Evolutionary conservation across 1,140 invertebrate genomes (phyloP).

Genomic region (Coenobita brevimanus): DNA sequence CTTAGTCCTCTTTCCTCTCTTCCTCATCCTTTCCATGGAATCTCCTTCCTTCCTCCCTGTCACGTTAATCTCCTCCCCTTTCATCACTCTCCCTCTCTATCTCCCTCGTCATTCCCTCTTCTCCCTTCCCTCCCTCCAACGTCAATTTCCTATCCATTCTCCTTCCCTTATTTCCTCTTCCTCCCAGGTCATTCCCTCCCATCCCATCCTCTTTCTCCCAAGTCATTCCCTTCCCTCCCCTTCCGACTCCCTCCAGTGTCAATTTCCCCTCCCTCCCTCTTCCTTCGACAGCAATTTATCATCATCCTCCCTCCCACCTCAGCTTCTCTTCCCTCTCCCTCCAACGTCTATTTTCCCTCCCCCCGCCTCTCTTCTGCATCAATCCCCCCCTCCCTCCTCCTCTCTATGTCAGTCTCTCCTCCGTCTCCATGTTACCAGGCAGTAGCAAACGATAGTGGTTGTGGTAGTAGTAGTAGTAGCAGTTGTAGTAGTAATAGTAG

Average conservation of each 20-base stretch:
- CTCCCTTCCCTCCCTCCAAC: not conserved
- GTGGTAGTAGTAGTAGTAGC: not conserved
- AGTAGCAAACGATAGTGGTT: not conserved
- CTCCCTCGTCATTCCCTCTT: not conserved
- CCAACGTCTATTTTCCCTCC: not conserved
- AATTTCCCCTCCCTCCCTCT: not conserved
- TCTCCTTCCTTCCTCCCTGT: too few relatives aligned
- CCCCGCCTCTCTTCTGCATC: not conserved
- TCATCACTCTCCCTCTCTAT: not conserved
- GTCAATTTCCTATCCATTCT: not conserved
- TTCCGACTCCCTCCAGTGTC: not conserved
- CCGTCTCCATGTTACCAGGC: not conserved
- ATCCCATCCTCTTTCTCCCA: not conserved
- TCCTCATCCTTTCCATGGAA: not conserved
- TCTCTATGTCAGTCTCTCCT: not conserved
- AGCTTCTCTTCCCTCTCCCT: not conserved
- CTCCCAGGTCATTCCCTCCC: not conserved
- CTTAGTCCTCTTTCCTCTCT: not conserved
- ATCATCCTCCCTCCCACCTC: not conserved
- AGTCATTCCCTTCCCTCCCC: not conserved
- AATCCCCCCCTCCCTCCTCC: not conserved
- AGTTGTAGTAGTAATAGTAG: too few relatives aligned
- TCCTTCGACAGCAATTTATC: not conserved
- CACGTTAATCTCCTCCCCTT: too few relatives aligned
- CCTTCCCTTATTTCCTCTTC: not conserved